These are phyloP conservation scores for Stichodactyla mertensii DNA, from an alignment of 64 coral and sea anemone genomes.

Conservation along the genomic window DNA sequence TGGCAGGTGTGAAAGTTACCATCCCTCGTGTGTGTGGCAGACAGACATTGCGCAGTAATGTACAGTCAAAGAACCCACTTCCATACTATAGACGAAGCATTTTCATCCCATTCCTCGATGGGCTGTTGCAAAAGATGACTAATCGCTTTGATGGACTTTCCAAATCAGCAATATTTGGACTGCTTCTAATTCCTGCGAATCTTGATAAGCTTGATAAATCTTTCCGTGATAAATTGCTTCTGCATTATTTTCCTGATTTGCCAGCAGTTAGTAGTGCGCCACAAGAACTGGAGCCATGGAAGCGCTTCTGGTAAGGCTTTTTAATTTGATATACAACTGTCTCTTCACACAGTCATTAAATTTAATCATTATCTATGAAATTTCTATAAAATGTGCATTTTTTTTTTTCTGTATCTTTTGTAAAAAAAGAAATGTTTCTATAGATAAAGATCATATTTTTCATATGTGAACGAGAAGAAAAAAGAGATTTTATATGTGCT, in stretches of 20 bases:
- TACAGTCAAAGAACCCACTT: conserved; percentile 21
- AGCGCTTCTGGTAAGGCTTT: background rate
- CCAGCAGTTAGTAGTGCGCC: conserved; percentile 21
- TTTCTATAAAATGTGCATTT: background rate
- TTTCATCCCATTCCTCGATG: conserved; percentile 31
- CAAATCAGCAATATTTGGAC: conserved; percentile 27
- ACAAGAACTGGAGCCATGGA: conserved; percentile 35
- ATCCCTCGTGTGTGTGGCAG: conserved; percentile 17
- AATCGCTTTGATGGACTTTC: conserved; percentile 23
- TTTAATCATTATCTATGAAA: background rate
- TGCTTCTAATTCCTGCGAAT: conserved; percentile 23
- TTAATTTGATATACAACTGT: background rate
- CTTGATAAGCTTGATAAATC: conserved; percentile 11
- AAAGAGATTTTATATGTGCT: too few relatives aligned
- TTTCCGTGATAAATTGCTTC: conserved; percentile 5
- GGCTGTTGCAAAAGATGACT: conserved; percentile 23
- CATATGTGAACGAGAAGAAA: too few relatives aligned
- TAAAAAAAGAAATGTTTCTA: too few relatives aligned
- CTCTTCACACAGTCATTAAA: background rate
- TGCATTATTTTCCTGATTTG: conserved; percentile 22
- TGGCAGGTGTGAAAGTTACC: background rate
- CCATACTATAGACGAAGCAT: conserved; percentile 16
- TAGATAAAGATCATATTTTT: too few relatives aligned
- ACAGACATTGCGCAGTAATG: conserved; percentile 20
- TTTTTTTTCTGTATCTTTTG: too few relatives aligned